phyloP scores from a whole-genome alignment of 2,797 vertebrate genomes.

The Phalloptychus januarius region DNA sequence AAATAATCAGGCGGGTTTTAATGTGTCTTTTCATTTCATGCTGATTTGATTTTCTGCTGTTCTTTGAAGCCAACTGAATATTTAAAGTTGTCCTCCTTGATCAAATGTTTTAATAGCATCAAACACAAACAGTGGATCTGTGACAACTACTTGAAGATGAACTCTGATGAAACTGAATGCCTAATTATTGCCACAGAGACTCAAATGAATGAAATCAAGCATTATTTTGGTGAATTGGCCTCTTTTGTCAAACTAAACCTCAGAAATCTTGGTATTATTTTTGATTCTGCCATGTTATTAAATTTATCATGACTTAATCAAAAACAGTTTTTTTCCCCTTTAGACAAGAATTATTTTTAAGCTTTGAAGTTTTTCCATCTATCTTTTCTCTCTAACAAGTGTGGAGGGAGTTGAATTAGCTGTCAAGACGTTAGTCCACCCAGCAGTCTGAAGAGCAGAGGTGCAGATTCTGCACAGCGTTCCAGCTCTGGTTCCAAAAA shows the following conservation, averaged over 20 bases:
- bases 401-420: neutral
- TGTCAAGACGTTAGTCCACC: neutral
- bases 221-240: neutral
- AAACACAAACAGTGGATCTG: neutral
- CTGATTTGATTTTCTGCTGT: neutral
- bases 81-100: neutral
- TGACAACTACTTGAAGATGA: neutral
- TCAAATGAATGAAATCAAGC: neutral
- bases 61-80: neutral
- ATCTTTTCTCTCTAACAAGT: neutral
- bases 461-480: neutral
- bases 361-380: neutral
- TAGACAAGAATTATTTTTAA: neutral
- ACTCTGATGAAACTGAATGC: neutral
- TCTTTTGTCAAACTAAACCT: neutral
- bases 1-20: neutral
- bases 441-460: neutral
- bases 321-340: neutral
- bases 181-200: neutral
- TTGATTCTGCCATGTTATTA: neutral
- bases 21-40: neutral
- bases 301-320: neutral
- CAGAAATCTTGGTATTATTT: neutral
- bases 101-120: neutral
- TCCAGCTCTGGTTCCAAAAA: constrained; percentile 12